Percentiles rank a stretch among this genome's conserved stretches.
These are phyloP conservation scores for Heliconius melpomene DNA, from an alignment of 1,140 invertebrate genomes.

Conservation along the genomic window DNA sequence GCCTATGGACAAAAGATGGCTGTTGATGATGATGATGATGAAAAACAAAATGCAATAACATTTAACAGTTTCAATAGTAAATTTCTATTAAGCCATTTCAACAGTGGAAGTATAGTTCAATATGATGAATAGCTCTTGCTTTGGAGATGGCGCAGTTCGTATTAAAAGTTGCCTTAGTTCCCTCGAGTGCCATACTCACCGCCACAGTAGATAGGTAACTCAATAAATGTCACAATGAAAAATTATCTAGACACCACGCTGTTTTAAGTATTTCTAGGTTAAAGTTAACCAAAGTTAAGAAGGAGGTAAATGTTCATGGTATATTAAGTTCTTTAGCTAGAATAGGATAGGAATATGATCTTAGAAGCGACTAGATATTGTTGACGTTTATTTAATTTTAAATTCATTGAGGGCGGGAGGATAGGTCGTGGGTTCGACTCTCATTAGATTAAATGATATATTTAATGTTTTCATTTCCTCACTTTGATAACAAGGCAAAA, in stretches of 20 bases:
- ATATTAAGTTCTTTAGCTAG: conserved; percentile 27
- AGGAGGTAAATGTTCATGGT: conserved; percentile 25
- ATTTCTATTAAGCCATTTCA: background rate
- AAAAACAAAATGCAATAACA: too few relatives aligned
- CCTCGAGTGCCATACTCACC: conserved; percentile 20
- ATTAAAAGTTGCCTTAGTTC: conserved; percentile 30
- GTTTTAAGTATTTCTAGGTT: conserved; percentile 17
- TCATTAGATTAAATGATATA: too few relatives aligned
- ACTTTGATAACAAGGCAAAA: too few relatives aligned
- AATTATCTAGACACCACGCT: conserved; percentile 35
- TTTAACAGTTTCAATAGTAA: background rate
- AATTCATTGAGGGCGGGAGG: too few relatives aligned
- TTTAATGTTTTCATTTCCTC: too few relatives aligned
- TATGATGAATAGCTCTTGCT: conserved; percentile 23
- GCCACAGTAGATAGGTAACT: conserved; percentile 31
- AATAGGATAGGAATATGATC: conserved; percentile 16
- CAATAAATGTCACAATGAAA: conserved; percentile 48
- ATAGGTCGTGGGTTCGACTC: too few relatives aligned
- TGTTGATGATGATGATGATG: too few relatives aligned
- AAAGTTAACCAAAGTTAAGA: too few relatives aligned
- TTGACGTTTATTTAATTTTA: too few relatives aligned
- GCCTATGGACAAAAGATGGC: too few relatives aligned
- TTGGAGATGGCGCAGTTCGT: conserved; percentile 17
- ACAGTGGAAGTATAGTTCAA: background rate
- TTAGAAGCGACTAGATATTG: background rate